Evolutionary conservation across 2,888 invertebrate genomes (phyloP).

Genomic region (Drosophila pegasa): DNA sequence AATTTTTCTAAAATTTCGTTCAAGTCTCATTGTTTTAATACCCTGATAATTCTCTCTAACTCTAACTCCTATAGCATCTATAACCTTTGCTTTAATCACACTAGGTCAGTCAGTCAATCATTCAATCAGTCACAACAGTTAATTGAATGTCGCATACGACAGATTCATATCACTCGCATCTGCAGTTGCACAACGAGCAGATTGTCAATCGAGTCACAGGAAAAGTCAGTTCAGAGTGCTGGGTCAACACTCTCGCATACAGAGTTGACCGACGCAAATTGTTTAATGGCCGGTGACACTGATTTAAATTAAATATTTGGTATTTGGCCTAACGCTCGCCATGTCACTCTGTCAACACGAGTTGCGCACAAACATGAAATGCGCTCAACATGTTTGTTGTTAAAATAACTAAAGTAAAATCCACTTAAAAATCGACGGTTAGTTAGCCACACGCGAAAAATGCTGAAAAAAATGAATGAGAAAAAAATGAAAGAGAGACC

Average conservation of each 20-base stretch:
- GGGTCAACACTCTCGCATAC: constrained; percentile 11
- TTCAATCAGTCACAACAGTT: not conserved
- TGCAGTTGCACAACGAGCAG: not conserved
- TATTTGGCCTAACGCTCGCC: constrained; percentile 56
- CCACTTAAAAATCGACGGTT: constrained; percentile 56
- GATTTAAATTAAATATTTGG: constrained; percentile 80
- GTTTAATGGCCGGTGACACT: constrained; percentile 69
- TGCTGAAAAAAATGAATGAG: not conserved
- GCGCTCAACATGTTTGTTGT: constrained; percentile 41
- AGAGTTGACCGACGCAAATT: constrained; percentile 35
- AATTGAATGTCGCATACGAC: not conserved
- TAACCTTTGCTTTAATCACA: no score
- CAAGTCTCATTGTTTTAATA: no score
- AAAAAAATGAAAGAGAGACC: not conserved
- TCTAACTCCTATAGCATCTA: no score
- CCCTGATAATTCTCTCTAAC: no score
- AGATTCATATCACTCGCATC: not conserved
- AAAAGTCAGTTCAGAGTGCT: not conserved
- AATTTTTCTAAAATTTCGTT: no score
- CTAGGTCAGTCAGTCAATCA: not conserved
- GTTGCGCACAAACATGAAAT: constrained; percentile 55
- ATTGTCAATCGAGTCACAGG: not conserved
- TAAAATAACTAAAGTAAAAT: constrained; percentile 56
- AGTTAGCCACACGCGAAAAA: constrained; percentile 36
- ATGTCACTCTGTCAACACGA: constrained; percentile 66